These are phyloP conservation scores for Pyrrhosoma nymphula DNA, from an alignment of 2,888 invertebrate species.

Conservation along the genomic window DNA sequence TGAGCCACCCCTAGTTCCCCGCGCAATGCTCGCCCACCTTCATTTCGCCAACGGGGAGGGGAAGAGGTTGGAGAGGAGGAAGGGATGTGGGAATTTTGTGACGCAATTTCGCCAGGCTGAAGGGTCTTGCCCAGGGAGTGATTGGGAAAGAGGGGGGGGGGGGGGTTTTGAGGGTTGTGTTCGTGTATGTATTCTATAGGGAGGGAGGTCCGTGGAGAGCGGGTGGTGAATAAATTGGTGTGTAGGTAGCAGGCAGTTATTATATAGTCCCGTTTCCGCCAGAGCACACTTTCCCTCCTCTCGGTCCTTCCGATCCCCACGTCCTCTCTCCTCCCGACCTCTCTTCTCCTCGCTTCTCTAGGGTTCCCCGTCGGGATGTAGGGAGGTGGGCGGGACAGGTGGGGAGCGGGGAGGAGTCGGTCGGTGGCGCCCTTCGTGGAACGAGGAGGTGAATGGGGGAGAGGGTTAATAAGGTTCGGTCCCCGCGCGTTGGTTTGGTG, in stretches of 20 bases:
- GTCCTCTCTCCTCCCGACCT: not conserved
- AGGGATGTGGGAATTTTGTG: conserved; percentile 26
- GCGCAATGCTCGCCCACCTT: not conserved
- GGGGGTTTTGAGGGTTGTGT: not conserved
- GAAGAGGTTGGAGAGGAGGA: too few species aligned
- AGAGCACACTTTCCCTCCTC: not conserved
- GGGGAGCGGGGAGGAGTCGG: not conserved
- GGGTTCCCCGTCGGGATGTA: not conserved
- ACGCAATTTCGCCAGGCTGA: conserved; percentile 17
- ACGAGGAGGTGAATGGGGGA: not conserved
- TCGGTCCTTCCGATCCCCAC: not conserved
- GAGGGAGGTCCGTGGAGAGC: not conserved
- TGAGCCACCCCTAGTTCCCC: not conserved
- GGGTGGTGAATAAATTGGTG: conserved; percentile 13
- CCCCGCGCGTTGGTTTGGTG: not conserved
- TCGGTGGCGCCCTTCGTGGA: not conserved
- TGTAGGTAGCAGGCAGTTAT: conserved; percentile 39
- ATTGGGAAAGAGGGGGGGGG: not conserved
- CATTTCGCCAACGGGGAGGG: not conserved
- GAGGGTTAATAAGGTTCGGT: conserved; percentile 32
- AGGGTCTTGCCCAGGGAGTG: conserved; percentile 12
- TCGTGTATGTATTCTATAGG: not conserved
- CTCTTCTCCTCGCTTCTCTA: not conserved
- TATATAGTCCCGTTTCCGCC: not conserved
- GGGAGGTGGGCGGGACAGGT: not conserved